Conservation (phyloP, 2,888 invertebrate species). For the Pyralis farinalis region DNA sequence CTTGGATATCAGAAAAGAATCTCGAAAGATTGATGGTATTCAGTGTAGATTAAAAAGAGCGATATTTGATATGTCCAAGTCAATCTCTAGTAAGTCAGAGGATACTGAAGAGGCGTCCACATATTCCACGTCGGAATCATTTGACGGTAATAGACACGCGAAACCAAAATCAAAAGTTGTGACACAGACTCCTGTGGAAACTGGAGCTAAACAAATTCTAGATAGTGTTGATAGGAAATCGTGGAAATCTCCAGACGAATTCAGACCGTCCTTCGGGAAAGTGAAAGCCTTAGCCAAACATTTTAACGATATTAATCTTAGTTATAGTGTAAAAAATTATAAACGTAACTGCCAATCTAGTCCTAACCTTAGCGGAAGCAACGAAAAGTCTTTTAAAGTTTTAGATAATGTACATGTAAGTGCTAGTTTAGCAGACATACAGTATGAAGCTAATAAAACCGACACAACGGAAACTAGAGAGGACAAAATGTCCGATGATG, state of each 20-base stretch:
- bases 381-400: conserved; percentile 35
- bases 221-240: conserved; percentile 74
- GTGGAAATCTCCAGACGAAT: conserved; percentile 87
- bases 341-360: conserved; percentile 70
- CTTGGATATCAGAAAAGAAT: conserved; percentile 47
- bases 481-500: conserved; percentile 61
- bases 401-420: conserved; percentile 51
- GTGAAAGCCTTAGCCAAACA: conserved; percentile 86
- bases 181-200: conserved; percentile 37
- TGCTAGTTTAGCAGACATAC: conserved; percentile 64
- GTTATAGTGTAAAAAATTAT: conserved; percentile 61
- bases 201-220: conserved; percentile 54
- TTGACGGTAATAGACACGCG: conserved; percentile 37
- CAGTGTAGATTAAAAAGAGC: conserved; percentile 58
- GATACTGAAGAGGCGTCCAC: conserved; percentile 60
- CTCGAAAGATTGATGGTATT: conserved; percentile 44
- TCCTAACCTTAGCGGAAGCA: conserved; percentile 63
- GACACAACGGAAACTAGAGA: conserved; percentile 50
- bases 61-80: conserved; percentile 54
- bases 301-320: conserved; percentile 80
- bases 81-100: conserved; percentile 57
- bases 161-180: conserved; percentile 22
- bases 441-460: conserved; percentile 57
- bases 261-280: conserved; percentile 84
- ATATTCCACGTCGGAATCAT: conserved; percentile 59